phyloP scores from a whole-genome alignment of 2,888 invertebrate species.

The Scaeva pyrastri region DNA sequence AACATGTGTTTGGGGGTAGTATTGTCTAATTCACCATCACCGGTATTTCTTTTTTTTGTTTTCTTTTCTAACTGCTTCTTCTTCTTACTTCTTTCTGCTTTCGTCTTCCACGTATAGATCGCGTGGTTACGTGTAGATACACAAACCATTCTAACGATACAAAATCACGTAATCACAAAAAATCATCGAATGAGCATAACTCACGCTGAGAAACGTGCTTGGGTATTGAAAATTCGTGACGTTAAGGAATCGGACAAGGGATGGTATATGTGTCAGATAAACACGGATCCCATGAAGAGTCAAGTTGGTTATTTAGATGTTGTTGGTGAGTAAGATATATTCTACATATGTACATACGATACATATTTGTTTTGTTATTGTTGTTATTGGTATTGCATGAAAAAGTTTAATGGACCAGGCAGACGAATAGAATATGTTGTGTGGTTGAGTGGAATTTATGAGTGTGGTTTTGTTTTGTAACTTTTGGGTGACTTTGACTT shows the following conservation, averaged over 20 bases:
- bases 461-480: conserved; percentile 28
- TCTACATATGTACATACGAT: too few relatives aligned
- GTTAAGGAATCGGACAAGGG: conserved; percentile 92
- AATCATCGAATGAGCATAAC: conserved; percentile 93
- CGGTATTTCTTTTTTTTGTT: conserved; percentile 37
- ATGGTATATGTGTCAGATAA: conserved; percentile 95
- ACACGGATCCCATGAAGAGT: conserved; percentile 96
- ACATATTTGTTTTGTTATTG: conserved; percentile 8
- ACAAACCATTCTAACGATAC: conserved; percentile 94
- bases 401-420: conserved; percentile 25
- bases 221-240: conserved; percentile 92
- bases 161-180: conserved; percentile 94
- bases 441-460: conserved; percentile 29
- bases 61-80: conserved; percentile 21
- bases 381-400: conserved; percentile 15
- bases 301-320: conserved; percentile 94
- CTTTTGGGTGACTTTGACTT: conserved; percentile 19
- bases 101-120: conserved; percentile 86
- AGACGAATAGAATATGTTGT: conserved; percentile 24
- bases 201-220: conserved; percentile 91
- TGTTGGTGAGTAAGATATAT: conserved; percentile 88
- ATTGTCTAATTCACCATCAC: conserved; percentile 71
- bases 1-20: conserved; percentile 71
- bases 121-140: conserved; percentile 96
- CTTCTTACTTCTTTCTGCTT: conserved; percentile 34